phyloP scores from a whole-genome alignment of 2,888 invertebrate species.

The Lapara coniferarum region DNA sequence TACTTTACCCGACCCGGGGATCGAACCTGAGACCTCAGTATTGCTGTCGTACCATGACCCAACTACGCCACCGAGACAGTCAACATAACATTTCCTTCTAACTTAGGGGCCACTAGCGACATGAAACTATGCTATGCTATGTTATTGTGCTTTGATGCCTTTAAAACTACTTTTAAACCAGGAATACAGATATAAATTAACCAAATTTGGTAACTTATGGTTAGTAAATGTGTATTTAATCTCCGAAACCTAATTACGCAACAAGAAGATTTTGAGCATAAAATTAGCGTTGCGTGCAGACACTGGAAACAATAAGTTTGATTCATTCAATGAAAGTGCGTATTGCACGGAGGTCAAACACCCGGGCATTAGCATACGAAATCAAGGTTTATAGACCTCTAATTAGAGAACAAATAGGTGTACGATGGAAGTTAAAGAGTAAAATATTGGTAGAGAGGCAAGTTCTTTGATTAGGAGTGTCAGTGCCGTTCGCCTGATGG shows the following conservation, averaged over 20 bases:
- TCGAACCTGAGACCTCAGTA: too few relatives aligned
- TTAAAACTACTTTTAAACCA: too few relatives aligned
- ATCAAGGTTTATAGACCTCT: constrained; percentile 53
- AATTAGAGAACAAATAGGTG: constrained; percentile 56
- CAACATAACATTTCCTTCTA: too few relatives aligned
- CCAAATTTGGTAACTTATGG: neutral
- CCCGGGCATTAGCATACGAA: constrained; percentile 66
- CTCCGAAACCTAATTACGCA: neutral
- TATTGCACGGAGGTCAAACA: constrained; percentile 40
- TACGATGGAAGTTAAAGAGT: constrained; percentile 31
- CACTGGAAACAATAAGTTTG: constrained; percentile 26
- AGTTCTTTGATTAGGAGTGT: neutral
- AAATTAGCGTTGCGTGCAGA: constrained; percentile 25
- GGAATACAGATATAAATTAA: too few relatives aligned
- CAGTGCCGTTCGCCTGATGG: too few relatives aligned
- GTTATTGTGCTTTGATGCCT: too few relatives aligned
- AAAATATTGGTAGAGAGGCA: neutral
- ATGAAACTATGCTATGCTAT: too few relatives aligned
- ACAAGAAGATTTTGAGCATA: constrained; percentile 17
- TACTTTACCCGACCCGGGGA: too few relatives aligned
- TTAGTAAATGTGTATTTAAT: neutral
- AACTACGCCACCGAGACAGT: too few relatives aligned
- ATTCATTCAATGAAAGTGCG: constrained; percentile 27
- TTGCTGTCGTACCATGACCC: too few relatives aligned
- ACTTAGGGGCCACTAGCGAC: too few relatives aligned